A percentile compares a stretch with the other conserved stretches of the same genome.
phyloP scores from a whole-genome alignment of 2,797 vertebrate species.

The Linurgus olivaceus region DNA sequence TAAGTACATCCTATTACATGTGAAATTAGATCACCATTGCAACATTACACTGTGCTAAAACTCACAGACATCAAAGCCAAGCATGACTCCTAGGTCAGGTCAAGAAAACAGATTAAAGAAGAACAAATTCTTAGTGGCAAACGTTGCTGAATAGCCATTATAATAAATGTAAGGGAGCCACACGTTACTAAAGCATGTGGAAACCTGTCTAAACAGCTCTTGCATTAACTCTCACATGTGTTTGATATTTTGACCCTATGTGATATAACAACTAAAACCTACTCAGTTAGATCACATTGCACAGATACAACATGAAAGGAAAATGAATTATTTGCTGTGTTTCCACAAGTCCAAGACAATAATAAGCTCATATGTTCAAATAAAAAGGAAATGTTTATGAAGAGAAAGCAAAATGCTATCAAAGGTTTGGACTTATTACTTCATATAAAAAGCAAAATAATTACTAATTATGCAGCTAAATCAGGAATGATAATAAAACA shows the following conservation, averaged over 20 bases:
- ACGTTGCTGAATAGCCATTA: neutral
- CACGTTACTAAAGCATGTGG: neutral
- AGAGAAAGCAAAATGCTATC: neutral
- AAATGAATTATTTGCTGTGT: neutral
- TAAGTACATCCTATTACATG: constrained; percentile 49
- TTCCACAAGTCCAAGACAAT: neutral
- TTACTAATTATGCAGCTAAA: neutral
- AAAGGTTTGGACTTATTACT: neutral
- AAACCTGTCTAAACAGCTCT: neutral
- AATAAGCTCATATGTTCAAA: neutral
- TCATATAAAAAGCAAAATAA: neutral
- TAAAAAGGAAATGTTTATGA: neutral
- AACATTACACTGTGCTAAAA: constrained; percentile 6
- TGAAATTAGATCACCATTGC: constrained; percentile 27
- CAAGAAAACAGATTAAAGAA: constrained; percentile 31
- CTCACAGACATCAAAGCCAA: constrained; percentile 37
- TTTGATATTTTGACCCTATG: neutral
- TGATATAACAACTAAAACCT: neutral
- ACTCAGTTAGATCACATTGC: neutral
- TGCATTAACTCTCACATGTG: neutral
- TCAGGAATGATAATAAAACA: neutral
- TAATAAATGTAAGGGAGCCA: neutral
- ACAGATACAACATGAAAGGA: neutral
- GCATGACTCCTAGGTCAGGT: neutral
- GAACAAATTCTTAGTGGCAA: neutral